Evolutionary conservation across 2,888 invertebrate species (phyloP).

Genomic region (Chrysolina americana): DNA sequence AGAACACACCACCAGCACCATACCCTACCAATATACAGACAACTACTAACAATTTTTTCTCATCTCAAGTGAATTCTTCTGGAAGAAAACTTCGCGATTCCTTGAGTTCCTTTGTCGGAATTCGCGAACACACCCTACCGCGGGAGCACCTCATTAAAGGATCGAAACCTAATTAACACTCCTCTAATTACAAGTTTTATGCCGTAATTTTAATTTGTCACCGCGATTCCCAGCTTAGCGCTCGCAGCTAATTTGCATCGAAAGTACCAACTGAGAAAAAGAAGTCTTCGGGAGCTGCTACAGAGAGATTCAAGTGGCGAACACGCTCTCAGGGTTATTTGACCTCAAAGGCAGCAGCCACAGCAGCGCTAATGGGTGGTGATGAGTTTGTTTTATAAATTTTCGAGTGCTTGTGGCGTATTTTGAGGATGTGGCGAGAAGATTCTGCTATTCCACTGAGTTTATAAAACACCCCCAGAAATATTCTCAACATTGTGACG

Average conservation of each 20-base stretch:
- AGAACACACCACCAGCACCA: too few species aligned
- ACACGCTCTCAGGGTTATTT: background rate
- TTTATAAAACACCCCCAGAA: too few species aligned
- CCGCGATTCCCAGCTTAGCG: slow-evolving; percentile 34
- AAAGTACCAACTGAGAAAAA: slow-evolving; percentile 21
- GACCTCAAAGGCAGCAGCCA: background rate
- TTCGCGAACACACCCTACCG: slow-evolving; percentile 31
- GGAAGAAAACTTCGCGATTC: background rate
- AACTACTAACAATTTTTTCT: background rate
- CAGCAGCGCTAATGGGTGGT: background rate
- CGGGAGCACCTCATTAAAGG: slow-evolving; percentile 42
- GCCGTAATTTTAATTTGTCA: slow-evolving; percentile 47
- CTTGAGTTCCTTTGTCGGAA: slow-evolving; percentile 32
- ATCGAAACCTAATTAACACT: slow-evolving; percentile 43
- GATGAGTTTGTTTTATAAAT: background rate
- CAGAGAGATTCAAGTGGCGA: slow-evolving; percentile 5
- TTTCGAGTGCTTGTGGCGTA: too few species aligned
- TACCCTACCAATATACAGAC: background rate
- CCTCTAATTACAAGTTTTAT: slow-evolving; percentile 41
- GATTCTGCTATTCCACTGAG: too few species aligned
- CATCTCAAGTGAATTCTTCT: background rate
- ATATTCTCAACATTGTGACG: too few species aligned
- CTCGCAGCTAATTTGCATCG: slow-evolving; percentile 38
- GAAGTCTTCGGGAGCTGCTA: slow-evolving; percentile 11
- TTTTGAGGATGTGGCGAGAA: background rate